Percentiles rank a stretch among this genome's conserved stretches.
Conservation (phyloP, 2,113 vertebrate species). For the Stercorarius parasiticus region DNA sequence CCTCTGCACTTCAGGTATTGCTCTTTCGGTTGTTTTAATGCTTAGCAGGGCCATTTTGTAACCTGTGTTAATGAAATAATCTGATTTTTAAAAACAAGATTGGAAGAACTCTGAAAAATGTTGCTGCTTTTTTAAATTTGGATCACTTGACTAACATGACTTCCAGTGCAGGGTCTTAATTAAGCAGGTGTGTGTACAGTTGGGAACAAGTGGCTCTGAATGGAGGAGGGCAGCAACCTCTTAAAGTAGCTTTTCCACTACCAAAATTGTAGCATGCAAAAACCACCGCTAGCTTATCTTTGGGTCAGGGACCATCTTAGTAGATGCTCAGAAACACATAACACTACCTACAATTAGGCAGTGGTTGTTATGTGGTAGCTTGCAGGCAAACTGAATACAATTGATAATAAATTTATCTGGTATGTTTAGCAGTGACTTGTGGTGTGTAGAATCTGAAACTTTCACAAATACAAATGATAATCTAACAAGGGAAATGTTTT, state of each 20-base stretch:
- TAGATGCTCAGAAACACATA: neutral
- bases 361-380: neutral
- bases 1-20: neutral
- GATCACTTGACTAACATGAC: neutral
- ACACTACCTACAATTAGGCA: neutral
- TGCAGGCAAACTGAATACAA: neutral
- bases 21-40: neutral
- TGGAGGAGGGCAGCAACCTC: neutral
- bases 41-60: neutral
- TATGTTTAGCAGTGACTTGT: neutral
- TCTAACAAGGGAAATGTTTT: neutral
- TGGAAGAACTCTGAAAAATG: neutral
- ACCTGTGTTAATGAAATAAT: neutral
- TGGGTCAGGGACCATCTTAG: neutral
- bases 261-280: neutral
- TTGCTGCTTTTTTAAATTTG: neutral
- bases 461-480: neutral
- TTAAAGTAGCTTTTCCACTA: neutral
- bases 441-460: neutral
- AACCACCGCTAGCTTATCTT: fast-evolving
- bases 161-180: neutral
- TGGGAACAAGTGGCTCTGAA: neutral
- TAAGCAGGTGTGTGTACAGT: neutral
- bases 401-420: neutral
- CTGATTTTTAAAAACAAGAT: neutral